Percentiles rank a stretch among this genome's conserved stretches.
Conservation (phyloP, 2,113 vertebrate genomes). For the Phalacrocorax pelagicus region DNA sequence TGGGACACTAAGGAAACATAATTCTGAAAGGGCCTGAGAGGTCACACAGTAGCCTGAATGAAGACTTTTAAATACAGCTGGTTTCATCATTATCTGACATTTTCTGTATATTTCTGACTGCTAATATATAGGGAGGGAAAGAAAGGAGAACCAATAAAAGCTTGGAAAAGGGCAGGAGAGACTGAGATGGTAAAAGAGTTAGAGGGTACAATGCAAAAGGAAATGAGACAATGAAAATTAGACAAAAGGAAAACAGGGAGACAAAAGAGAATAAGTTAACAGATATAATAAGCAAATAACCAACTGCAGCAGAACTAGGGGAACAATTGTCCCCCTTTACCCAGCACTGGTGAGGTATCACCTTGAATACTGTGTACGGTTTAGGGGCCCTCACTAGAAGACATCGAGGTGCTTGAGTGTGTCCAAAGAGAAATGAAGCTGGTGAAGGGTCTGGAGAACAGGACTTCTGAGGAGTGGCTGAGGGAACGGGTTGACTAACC, state of each 20-base stretch:
- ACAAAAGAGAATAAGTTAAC: not conserved
- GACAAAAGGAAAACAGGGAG: not conserved
- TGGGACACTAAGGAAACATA: not conserved
- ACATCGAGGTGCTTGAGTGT: too few relatives aligned
- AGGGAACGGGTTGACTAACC: too few relatives aligned
- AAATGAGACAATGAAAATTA: not conserved
- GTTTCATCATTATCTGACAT: not conserved
- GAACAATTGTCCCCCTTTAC: too few relatives aligned
- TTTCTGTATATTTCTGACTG: not conserved
- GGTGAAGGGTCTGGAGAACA: too few relatives aligned
- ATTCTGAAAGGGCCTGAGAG: not conserved
- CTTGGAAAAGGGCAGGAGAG: not conserved
- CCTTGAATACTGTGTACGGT: too few relatives aligned
- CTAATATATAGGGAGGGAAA: not conserved
- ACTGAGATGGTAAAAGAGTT: not conserved
- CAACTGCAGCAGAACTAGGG: not conserved
- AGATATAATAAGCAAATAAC: not conserved
- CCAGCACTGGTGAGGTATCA: too few relatives aligned
- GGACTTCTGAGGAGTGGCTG: too few relatives aligned
- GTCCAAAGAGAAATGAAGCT: too few relatives aligned
- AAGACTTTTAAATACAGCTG: not conserved
- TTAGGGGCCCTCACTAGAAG: too few relatives aligned
- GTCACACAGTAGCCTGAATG: not conserved
- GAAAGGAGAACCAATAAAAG: not conserved
- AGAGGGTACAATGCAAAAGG: not conserved